Evolutionary conservation across 2,888 invertebrate genomes (phyloP).

Genomic region (Drosophila atroscutellata): DNA sequence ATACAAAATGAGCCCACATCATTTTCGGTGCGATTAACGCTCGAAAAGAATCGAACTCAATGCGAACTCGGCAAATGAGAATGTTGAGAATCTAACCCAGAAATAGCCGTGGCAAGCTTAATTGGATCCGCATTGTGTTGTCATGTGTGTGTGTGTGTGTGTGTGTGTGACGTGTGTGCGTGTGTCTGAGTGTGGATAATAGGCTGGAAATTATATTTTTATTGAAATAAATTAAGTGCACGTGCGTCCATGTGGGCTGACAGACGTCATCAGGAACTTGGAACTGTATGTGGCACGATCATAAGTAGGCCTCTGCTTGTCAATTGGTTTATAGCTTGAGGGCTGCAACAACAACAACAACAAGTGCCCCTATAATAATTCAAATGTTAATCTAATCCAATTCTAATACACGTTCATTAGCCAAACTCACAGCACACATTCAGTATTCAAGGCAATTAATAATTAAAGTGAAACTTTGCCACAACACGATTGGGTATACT

Average conservation of each 20-base stretch:
- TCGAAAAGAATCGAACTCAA: constrained; percentile 25
- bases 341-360: constrained; percentile 4
- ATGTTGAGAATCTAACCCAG: constrained; percentile 28
- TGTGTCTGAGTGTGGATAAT: constrained; percentile 64
- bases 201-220: constrained; percentile 76
- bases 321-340: constrained; percentile 40
- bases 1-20: constrained; percentile 56
- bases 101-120: constrained; percentile 57
- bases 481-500: background rate
- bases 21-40: constrained; percentile 75
- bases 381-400: constrained; percentile 73
- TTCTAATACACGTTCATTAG: constrained; percentile 30
- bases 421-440: background rate
- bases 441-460: constrained; percentile 2
- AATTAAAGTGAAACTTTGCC: background rate
- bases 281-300: constrained; percentile 6
- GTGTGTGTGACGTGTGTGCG: constrained; percentile 3
- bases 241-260: constrained; percentile 75
- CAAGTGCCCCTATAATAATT: constrained; percentile 54
- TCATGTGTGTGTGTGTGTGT: background rate
- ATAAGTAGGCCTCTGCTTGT: constrained; percentile 11
- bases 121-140: constrained; percentile 65
- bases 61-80: constrained; percentile 7
- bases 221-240: constrained; percentile 81
- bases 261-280: constrained; percentile 9